A percentile compares a stretch with the other conserved stretches of the same genome.
phyloP scores from a whole-genome alignment of 2,113 vertebrate species.

The Elephas maximus region DNA sequence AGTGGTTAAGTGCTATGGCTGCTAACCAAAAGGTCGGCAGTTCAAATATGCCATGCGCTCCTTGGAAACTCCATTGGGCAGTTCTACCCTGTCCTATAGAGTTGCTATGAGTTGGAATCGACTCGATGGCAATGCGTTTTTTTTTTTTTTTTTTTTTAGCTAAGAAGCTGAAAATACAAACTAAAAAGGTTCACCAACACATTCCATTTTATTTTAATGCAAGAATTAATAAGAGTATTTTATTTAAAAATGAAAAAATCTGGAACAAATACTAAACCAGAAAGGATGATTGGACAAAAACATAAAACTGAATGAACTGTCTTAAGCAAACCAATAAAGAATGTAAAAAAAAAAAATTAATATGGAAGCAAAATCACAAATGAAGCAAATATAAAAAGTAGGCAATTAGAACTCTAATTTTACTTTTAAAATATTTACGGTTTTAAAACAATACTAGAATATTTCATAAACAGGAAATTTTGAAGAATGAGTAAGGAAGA shows the following conservation, averaged over 20 bases:
- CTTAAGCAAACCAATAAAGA: neutral
- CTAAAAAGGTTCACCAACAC: neutral
- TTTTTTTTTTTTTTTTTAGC: no score
- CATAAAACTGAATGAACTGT: neutral
- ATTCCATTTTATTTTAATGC: neutral
- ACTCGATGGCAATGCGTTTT: no score
- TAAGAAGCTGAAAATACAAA: neutral
- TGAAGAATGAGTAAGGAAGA: neutral
- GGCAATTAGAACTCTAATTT: neutral
- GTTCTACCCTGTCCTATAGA: no score
- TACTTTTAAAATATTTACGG: neutral
- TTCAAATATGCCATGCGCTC: no score
- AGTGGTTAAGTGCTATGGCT: no score
- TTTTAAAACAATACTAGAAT: neutral
- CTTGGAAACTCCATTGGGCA: no score
- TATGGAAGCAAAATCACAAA: neutral
- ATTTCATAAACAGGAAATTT: neutral
- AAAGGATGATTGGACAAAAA: neutral
- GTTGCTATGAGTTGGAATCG: no score
- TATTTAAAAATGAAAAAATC: neutral
- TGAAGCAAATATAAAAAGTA: neutral
- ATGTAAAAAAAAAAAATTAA: neutral
- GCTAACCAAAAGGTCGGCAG: no score
- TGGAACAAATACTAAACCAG: neutral
- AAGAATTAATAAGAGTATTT: neutral